These are phyloP conservation scores for Paramuricea clavata DNA, from an alignment of 92 coral and sea anemone genomes.

Conservation along the genomic window DNA sequence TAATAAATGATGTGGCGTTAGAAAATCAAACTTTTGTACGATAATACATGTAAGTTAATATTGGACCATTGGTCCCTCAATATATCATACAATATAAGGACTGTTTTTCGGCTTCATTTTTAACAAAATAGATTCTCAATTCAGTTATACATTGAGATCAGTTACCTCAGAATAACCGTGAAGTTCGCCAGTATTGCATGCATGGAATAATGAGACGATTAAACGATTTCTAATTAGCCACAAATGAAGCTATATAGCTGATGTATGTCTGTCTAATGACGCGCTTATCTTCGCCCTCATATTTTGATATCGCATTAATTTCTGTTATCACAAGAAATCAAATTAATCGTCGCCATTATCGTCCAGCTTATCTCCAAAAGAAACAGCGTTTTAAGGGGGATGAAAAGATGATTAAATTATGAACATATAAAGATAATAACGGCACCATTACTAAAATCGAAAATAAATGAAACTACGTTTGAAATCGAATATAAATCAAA, in stretches of 20 bases:
- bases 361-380: neutral
- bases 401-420: neutral
- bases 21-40: no score
- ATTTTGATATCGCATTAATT: slow-evolving; percentile 34
- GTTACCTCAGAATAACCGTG: no score
- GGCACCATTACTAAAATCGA: neutral
- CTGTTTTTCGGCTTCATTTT: no score
- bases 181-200: no score
- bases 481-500: no score
- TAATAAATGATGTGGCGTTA: no score
- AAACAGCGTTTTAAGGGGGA: slow-evolving; percentile 1
- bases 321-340: slow-evolving; percentile 41
- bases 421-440: neutral
- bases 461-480: no score
- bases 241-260: neutral
- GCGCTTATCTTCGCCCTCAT: slow-evolving; percentile 26
- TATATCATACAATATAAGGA: no score
- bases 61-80: no score
- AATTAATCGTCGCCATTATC: neutral
- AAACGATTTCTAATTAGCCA: neutral
- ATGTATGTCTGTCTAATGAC: neutral
- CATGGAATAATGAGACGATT: neutral
- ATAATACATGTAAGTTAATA: no score
- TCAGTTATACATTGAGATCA: no score
- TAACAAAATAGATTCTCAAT: no score